A percentile compares a stretch with the other conserved stretches of the same genome.
Evolutionary conservation across 2,888 invertebrate genomes (phyloP).

Genomic region (Pilophorus perplexus): DNA sequence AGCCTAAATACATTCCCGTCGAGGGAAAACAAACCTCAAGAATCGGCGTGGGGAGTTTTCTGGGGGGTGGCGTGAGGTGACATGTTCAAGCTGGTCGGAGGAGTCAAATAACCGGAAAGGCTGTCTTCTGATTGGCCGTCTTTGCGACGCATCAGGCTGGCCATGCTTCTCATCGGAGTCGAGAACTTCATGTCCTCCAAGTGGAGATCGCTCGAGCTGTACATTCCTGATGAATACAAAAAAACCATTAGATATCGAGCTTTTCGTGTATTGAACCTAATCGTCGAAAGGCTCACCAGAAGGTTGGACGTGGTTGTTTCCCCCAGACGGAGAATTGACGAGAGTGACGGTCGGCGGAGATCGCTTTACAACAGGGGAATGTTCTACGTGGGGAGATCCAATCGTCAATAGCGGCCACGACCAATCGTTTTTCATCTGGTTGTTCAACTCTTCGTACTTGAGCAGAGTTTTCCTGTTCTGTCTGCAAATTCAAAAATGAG

Average conservation of each 20-base stretch:
- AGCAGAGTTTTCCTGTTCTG: conserved; percentile 50
- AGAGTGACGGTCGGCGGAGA: conserved; percentile 46
- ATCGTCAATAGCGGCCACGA: conserved; percentile 62
- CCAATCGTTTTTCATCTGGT: conserved; percentile 58
- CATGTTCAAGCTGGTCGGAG: conserved; percentile 43
- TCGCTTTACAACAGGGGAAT: conserved; percentile 39
- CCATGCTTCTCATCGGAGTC: conserved; percentile 44
- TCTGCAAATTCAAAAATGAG: no score
- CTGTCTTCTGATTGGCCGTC: conserved; percentile 47
- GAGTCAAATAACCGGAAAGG: conserved; percentile 47
- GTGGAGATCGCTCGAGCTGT: conserved; percentile 41
- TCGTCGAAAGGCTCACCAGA: conserved; percentile 25
- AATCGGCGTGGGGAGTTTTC: not conserved
- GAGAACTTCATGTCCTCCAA: conserved; percentile 44
- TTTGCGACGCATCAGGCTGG: conserved; percentile 26
- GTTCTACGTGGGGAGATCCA: conserved; percentile 43
- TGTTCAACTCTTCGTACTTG: conserved; percentile 54
- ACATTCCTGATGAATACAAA: conserved; percentile 17
- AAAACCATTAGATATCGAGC: not conserved
- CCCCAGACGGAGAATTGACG: conserved; percentile 39
- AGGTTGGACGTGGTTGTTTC: conserved; percentile 31
- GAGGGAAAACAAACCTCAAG: conserved; percentile 20
- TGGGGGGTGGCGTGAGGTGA: conserved; percentile 31
- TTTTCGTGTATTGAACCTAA: not conserved
- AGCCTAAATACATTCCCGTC: no score